Evolutionary conservation across 2,797 vertebrate species (phyloP), one percentile per base, ranked within the genome.

Genomic region (Sebastes kiyomatsui): DNA sequence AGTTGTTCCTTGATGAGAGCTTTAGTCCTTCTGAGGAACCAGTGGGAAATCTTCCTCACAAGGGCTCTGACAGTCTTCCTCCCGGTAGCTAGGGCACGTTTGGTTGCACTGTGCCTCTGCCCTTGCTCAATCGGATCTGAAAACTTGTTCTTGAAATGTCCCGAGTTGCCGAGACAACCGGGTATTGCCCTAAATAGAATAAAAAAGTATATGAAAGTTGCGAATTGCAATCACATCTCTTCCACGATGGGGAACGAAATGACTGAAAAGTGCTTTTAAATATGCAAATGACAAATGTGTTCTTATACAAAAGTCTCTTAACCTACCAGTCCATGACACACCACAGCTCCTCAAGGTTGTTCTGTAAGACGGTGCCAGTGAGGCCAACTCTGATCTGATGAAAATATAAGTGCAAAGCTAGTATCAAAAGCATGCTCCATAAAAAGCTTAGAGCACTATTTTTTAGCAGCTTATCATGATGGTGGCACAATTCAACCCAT

Each of bases 241-340:
- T 67, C 0, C 1, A 67, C 10, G 8, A 62, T 3, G 2, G 7
- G 13, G 56, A 46, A 61, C 3, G 2, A 60, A 27, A 61, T 52
- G 2, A 49, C 1, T 61, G 7, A 64, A 58, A 56, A 49, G 2
- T 38, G 7, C 2, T 64, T 54, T 7, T 49, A 73, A 69, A 61
- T 60, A 66, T 38, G 13, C 9, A 64, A 38, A 18, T 25, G 5
- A 55, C 4, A 73, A 42, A 80, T 52, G 49, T 20, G 1, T 18
- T 69, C 12, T 20, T 13, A 10, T 38, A 16, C 32, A 61, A 67
- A 81, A 78, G 13, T 32, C 3, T 64, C 6, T 70, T 56, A 56
- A 93, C 95, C 83, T 89, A 99, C 98, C 98, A 99, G 94, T 99
- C 98, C 97, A 99, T 97, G 81, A 99, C 97, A 95, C 98, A 99